Evolutionary conservation across 2,113 vertebrate species (phyloP).

Genomic region (Copsychus sechellarum): DNA sequence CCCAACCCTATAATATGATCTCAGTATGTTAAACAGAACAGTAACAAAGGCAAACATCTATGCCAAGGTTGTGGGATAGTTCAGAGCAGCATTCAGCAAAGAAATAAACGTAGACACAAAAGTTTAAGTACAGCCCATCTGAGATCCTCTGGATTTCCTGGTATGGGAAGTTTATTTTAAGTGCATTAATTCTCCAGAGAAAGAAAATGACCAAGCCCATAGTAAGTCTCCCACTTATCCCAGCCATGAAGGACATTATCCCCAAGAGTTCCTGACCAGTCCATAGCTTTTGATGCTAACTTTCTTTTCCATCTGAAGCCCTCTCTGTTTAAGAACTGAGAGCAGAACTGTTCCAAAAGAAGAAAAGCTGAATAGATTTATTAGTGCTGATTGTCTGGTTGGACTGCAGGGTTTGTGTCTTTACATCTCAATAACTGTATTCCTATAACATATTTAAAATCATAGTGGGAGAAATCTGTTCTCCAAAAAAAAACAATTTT

Average conservation of each 20-base stretch:
- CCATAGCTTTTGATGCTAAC: background rate
- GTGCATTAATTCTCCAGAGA: background rate
- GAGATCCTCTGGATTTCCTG: background rate
- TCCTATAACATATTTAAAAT: background rate
- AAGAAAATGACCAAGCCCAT: background rate
- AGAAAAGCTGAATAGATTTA: background rate
- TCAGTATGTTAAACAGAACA: background rate
- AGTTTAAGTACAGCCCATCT: background rate
- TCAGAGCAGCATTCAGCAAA: background rate
- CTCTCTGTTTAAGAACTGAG: background rate
- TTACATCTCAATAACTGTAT: background rate
- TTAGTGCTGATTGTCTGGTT: background rate
- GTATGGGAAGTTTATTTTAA: background rate
- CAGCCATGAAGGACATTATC: background rate
- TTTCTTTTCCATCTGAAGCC: background rate
- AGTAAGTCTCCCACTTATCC: background rate
- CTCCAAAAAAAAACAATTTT: background rate
- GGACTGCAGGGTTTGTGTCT: background rate
- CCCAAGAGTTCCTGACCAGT: background rate
- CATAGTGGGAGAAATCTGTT: background rate
- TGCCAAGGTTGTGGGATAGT: background rate
- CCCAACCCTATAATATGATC: background rate
- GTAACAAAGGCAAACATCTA: background rate
- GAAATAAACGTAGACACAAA: background rate
- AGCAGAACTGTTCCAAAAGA: background rate